A percentile compares a stretch with the other conserved stretches of the same genome.
Evolutionary conservation across 2,888 invertebrate species (phyloP).

Genomic region (Acrobasis suavella): DNA sequence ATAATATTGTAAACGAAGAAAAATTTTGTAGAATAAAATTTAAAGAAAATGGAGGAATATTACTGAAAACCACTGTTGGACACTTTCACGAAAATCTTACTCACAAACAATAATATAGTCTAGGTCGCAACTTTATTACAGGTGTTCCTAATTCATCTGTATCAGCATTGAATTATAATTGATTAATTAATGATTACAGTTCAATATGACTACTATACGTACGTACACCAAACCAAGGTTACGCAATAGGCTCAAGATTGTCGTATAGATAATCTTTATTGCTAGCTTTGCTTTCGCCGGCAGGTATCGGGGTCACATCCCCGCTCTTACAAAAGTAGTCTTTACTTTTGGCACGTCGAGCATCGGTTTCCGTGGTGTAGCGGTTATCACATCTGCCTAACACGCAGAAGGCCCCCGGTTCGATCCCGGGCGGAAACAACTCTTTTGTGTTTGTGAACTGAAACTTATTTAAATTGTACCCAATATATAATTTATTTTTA

Average conservation of each 20-base stretch:
- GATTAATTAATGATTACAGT: too few species aligned
- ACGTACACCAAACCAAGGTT: neutral
- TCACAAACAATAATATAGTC: too few species aligned
- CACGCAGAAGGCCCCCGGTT: slow-evolving; percentile 96
- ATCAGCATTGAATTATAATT: too few species aligned
- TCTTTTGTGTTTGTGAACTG: neutral
- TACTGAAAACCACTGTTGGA: too few species aligned
- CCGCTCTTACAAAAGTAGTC: neutral
- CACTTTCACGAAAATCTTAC: too few species aligned
- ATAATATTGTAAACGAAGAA: too few species aligned
- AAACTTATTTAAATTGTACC: neutral
- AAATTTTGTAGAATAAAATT: too few species aligned
- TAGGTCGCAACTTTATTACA: too few species aligned
- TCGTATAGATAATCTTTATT: slow-evolving; percentile 5
- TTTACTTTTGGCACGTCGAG: neutral
- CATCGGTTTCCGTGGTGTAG: slow-evolving; percentile 90
- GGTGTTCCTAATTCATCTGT: too few species aligned
- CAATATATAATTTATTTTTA: neutral
- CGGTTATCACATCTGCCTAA: slow-evolving; percentile 96
- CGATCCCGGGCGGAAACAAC: slow-evolving; percentile 93
- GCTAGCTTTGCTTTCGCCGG: slow-evolving; percentile 1
- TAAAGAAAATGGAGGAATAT: too few species aligned
- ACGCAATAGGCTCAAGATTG: neutral
- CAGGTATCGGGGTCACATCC: slow-evolving; percentile 1
- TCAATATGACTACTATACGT: neutral